Percentiles rank a stretch among this genome's conserved stretches.
Conservation (phyloP, 2,797 vertebrate species). For the Gymnopithys bicolor region DNA sequence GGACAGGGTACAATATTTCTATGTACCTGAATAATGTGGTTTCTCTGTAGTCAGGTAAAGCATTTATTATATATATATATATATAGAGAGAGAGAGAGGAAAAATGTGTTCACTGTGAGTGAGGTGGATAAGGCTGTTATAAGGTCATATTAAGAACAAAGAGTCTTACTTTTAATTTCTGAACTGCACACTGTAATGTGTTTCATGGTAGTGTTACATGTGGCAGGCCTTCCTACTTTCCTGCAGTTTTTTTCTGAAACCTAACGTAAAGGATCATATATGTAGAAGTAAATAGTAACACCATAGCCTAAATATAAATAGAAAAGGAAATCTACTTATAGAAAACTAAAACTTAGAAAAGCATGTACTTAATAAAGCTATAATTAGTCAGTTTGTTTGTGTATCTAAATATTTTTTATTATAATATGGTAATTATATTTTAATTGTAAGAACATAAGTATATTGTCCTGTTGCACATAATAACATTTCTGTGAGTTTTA, state of each 20-base stretch:
- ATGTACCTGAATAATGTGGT: background rate
- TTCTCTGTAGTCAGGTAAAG: background rate
- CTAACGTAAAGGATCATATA: background rate
- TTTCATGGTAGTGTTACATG: background rate
- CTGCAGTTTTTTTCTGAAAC: background rate
- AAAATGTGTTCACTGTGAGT: background rate
- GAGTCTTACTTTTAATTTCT: background rate
- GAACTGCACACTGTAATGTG: background rate
- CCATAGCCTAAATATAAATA: background rate
- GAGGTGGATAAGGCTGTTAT: background rate
- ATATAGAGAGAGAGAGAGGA: too few species aligned
- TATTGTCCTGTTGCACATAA: background rate
- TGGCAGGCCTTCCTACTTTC: background rate
- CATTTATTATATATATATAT: background rate
- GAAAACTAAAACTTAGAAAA: background rate
- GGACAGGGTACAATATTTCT: background rate
- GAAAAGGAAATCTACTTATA: background rate
- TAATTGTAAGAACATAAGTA: background rate
- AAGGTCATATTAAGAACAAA: background rate
- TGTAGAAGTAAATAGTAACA: background rate
- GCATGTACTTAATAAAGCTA: background rate
- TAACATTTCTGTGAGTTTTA: background rate
- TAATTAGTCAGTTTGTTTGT: background rate
- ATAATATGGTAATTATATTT: background rate
- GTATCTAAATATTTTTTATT: background rate